Evolutionary conservation across 1,140 invertebrate species (phyloP), one percentile per base, ranked within the genome.

Genomic region (Cotesia chilonis): DNA sequence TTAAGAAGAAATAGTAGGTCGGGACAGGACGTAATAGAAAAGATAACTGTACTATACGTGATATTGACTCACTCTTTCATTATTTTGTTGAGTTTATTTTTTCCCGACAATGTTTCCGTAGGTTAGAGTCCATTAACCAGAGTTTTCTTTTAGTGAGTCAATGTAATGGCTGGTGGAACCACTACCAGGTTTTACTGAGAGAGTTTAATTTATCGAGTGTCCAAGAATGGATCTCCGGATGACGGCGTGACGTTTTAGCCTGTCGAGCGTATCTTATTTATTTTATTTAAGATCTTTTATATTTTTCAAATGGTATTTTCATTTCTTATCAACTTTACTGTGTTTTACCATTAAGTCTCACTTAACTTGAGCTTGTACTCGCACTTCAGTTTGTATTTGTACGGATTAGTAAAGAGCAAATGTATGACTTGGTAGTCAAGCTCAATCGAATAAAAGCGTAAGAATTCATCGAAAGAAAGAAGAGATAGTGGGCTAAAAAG

Each of bases 121-220:
- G 59, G 59, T 12, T 63, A 63, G 28, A 28, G 36, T 7, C 37
- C 37, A 63, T 63, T 63, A 63, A 36, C 37, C 5, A 10, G n/a
- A 57, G 54, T 17, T 63, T 63, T 63, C 36, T 28, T 63, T 65
- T 20, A 65, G 41, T 37, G 51, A 51, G 38, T 51, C n/a, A 12
- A 65, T 20, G 36, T 65, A 65, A 65, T 65, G 63, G 41, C 47
- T 10, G 63, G 0, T 20, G 37, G 63, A 51, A 51, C 51, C 36
- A 9, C 47, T n/a, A 17, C 12, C 51, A 51, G 63, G 38, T 65
- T 65, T 65, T 65, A 47, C 51, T 65, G 17, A 7, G 37, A 51
- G 63, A 65, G 63, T 65, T 65, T 38, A 65, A 65, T 65, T 65
- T 65, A 65, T 65, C 41, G 63, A 65, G 63, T 65, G 63, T 65